phyloP scores from a whole-genome alignment of 2,797 vertebrate species.

The Chloroceryle amazona region DNA sequence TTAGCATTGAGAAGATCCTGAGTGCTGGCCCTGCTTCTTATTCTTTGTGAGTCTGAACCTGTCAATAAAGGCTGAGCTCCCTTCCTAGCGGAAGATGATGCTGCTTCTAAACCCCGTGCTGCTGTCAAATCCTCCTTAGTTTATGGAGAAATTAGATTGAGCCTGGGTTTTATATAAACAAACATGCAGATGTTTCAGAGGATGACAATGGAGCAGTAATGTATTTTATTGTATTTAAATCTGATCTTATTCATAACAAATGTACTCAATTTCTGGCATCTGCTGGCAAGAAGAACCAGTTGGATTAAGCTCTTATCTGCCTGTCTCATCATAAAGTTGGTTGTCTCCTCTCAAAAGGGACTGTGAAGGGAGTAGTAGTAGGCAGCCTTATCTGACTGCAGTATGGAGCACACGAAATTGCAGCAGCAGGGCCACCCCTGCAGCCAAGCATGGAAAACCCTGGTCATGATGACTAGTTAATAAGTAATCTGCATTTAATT shows the following conservation, averaged over 20 bases:
- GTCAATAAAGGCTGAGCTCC: not conserved
- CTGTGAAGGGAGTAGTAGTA: not conserved
- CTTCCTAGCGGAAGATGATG: not conserved
- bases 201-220: not conserved
- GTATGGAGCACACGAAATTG: not conserved
- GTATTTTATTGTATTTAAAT: not conserved
- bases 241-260: not conserved
- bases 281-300: not conserved
- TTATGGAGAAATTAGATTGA: not conserved
- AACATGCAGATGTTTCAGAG: not conserved
- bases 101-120: not conserved
- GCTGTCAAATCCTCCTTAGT: not conserved
- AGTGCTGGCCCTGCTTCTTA: not conserved
- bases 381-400: not conserved
- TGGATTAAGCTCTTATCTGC: not conserved
- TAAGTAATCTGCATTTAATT: constrained; percentile 26
- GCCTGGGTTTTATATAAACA: not conserved
- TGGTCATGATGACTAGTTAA: not conserved
- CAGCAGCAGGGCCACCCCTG: not conserved
- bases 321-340: not conserved
- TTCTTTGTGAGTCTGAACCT: not conserved
- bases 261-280: not conserved
- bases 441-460: not conserved
- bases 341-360: not conserved
- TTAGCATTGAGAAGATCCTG: not conserved